Evolutionary conservation across 2,888 invertebrate species (phyloP), one percentile per base, ranked within the genome.

Genomic region (Cryptocephalus moraei): DNA sequence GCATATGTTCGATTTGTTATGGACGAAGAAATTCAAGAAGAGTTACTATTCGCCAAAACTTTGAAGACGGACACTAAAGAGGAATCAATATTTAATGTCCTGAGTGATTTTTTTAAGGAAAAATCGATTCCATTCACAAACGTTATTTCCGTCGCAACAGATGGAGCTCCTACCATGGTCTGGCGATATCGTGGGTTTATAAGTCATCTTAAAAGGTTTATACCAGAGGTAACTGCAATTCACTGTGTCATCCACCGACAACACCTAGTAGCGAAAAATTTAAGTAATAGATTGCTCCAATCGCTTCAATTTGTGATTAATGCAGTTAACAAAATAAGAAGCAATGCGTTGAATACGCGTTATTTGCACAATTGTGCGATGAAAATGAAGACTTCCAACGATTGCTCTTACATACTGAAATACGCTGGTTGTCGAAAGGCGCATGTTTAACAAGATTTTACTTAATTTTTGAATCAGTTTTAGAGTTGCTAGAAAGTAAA

Each of bases 1-100:
- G 57, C 61, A 57, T 63, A 65, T 58, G 61, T 66, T 49, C 54
- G 58, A 33, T 64, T 62, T 60, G 78, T 61, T 81, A 71, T 71
- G 57, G 56, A 60, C 47, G 47, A 66, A 63, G 56, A 66, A 61
- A 64, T 62, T 46, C 49, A 60, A 43, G 59, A 64, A 64, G 60
- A 61, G 49, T 50, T 62, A 45, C 58, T 64, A 36, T 63, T 65
- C 48, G 61, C 60, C 32, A 63, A 43, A 63, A 62, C 57, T 62
- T 63, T 63, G 58, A 48, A 45, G 49, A 61, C 62, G 2, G 61
- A 63, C 58, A 63, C 63, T 61, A 63, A 63, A 63, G 60, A 61
- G 33, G 60, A 65, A 63, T 62, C 58, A 58, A 62, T 63, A 55
- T 64, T 52, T 52, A 36, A 50, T 49, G 45, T 42, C 32, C 31